These are phyloP conservation scores for Hoplias malabaricus DNA, from an alignment of 2,113 vertebrate species.

Conservation along the genomic window DNA sequence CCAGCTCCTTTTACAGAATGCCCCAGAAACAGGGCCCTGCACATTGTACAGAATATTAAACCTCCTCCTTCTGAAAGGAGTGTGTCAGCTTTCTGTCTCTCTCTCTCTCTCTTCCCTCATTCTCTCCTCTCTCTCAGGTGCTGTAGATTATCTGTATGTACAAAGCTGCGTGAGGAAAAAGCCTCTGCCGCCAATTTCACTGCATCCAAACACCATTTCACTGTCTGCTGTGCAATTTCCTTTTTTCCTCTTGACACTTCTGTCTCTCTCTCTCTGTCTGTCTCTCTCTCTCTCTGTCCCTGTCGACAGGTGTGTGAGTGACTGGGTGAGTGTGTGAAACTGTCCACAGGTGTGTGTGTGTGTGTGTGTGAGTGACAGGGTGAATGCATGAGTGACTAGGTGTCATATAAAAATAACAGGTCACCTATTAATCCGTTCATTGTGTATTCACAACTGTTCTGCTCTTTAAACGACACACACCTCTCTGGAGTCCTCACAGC, in stretches of 20 bases:
- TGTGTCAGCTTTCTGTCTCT: slow-evolving; percentile 22
- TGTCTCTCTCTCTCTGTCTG: neutral
- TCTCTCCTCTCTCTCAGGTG: neutral
- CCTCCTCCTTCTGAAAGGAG: neutral
- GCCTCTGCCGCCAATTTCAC: slow-evolving; percentile 36
- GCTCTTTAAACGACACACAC: no score
- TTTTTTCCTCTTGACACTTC: neutral
- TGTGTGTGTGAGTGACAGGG: no score
- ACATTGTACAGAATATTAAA: neutral
- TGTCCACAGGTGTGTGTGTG: no score
- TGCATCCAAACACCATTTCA: slow-evolving; percentile 46
- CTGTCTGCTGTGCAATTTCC: slow-evolving; percentile 48
- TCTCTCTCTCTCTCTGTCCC: slow-evolving; percentile 11
- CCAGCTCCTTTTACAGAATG: neutral
- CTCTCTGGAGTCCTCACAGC: no score
- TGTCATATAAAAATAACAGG: no score
- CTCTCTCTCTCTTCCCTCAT: neutral
- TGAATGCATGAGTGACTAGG: no score
- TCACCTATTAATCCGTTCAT: no score
- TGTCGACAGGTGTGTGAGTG: no score
- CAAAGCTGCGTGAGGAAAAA: slow-evolving; percentile 7
- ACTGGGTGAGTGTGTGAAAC: no score
- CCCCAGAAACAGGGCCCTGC: neutral
- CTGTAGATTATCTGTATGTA: slow-evolving; percentile 40
- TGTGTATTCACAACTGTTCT: no score